Evolutionary conservation across 2,113 vertebrate genomes (phyloP).

Genomic region (Nesospiza acunhae): DNA sequence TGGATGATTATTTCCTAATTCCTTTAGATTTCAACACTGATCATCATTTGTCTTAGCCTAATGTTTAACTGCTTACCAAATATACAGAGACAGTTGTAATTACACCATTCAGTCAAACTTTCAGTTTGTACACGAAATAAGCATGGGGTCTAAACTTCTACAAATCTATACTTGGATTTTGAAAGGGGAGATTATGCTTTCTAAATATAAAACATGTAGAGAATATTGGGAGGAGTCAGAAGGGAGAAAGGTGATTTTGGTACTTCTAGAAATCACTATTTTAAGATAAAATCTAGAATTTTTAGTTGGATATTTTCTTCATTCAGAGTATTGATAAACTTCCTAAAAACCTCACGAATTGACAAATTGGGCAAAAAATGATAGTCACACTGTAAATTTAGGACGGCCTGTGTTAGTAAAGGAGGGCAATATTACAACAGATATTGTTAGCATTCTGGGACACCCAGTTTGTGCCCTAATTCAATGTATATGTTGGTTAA

Average conservation of each 20-base stretch:
- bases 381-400: not conserved
- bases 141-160: not conserved
- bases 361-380: not conserved
- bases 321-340: not conserved
- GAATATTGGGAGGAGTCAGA: not conserved
- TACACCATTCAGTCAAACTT: not conserved
- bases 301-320: not conserved
- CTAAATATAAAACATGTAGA: not conserved
- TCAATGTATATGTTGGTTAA: not conserved
- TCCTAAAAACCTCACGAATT: not conserved
- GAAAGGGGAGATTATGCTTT: not conserved
- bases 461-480: not conserved
- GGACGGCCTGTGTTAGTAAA: not conserved
- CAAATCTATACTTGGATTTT: not conserved
- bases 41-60: not conserved
- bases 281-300: not conserved
- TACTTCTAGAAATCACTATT: not conserved
- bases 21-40: not conserved
- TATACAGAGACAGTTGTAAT: not conserved
- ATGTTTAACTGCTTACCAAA: conserved; percentile 15
- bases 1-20: not conserved
- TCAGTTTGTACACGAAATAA: not conserved
- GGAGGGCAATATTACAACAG: not conserved
- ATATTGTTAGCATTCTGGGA: not conserved
- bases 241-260: not conserved